Evolutionary conservation across 2,888 invertebrate species (phyloP).

Genomic region (Epicampocera succincta): DNA sequence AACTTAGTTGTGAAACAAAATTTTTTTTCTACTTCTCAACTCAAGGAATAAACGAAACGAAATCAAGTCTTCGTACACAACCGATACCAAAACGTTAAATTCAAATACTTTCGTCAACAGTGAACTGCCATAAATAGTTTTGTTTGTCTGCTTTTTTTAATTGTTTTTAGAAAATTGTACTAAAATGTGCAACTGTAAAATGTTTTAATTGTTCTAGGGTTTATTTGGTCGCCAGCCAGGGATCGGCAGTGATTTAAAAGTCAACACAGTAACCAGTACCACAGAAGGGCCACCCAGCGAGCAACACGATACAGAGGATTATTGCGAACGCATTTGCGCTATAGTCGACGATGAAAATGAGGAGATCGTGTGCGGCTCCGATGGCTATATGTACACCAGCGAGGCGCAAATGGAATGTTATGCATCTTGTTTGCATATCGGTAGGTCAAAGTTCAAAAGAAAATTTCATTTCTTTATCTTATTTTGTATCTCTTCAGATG

Average conservation of each 20-base stretch:
- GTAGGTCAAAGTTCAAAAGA: constrained; percentile 72
- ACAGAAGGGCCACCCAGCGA: constrained; percentile 67
- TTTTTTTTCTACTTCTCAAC: too few species aligned
- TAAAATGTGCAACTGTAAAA: too few species aligned
- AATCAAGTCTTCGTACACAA: too few species aligned
- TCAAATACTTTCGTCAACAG: too few species aligned
- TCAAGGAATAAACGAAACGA: too few species aligned
- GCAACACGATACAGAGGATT: constrained; percentile 77
- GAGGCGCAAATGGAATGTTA: constrained; percentile 80
- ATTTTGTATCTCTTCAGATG: constrained; percentile 72
- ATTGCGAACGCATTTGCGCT: constrained; percentile 79
- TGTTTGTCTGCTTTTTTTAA: too few species aligned
- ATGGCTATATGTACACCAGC: constrained; percentile 80
- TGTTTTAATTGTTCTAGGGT: constrained; percentile 66
- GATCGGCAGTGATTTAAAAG: constrained; percentile 4
- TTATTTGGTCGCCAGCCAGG: constrained; percentile 72
- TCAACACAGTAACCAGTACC: constrained; percentile 5
- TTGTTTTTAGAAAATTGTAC: too few species aligned
- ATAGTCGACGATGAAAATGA: constrained; percentile 80
- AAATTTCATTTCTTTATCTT: neutral
- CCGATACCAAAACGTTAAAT: too few species aligned
- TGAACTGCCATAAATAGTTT: too few species aligned
- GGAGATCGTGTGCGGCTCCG: constrained; percentile 80
- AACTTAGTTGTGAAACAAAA: too few species aligned
- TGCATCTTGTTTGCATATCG: constrained; percentile 79